Evolutionary conservation across 2,797 vertebrate species (phyloP), one percentile per base, ranked within the genome.

Genomic region (Gymnothorax javanicus): DNA sequence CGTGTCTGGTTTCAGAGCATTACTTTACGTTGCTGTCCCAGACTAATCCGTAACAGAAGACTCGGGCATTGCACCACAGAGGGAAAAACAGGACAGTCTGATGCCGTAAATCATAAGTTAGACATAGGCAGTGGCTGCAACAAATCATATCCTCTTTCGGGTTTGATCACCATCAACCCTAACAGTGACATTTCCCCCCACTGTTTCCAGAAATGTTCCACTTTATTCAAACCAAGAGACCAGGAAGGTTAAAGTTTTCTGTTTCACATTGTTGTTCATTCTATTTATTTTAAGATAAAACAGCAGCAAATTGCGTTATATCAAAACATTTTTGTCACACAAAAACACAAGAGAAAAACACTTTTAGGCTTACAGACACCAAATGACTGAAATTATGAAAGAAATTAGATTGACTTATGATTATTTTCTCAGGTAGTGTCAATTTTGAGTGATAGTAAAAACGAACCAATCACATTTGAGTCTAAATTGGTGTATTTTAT

Each of bases 201-300:
- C 73, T 75, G 73, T 75, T 75, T 75, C 33, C 69, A 13, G 7
- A 75, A 75, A 75, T 13, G 33, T 75, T 43, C 43, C 73, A 17
- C 73, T 50, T 15, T 75, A 75, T 75, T 75, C 50, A 43, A 75
- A 67, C 62, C 62, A 67, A n/a, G n/a, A n/a, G 62, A 67, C 60
- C n/a, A 23, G n/a, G 7, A 4, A 64, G n/a, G 8, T 8, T 67
- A 67, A n/a, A 67, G 4, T 67, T n/a, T n/a, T 23, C 20, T 67
- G 17, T 67, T 67, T 67, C 4, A 43, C 33, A 43, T 43, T 43
- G 33, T n/a, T 67, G 9, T 7, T 67, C 62, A 23, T 67, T 67
- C 23, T 23, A 67, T n/a, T 23, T 62, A 2, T 20, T 17, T 67
- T 7, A 67, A 67, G 62, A n/a, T n/a, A 67, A 67, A 67, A 67